Evolutionary conservation across 2,888 invertebrate genomes (phyloP).

Genomic region (Girardia tigrina): DNA sequence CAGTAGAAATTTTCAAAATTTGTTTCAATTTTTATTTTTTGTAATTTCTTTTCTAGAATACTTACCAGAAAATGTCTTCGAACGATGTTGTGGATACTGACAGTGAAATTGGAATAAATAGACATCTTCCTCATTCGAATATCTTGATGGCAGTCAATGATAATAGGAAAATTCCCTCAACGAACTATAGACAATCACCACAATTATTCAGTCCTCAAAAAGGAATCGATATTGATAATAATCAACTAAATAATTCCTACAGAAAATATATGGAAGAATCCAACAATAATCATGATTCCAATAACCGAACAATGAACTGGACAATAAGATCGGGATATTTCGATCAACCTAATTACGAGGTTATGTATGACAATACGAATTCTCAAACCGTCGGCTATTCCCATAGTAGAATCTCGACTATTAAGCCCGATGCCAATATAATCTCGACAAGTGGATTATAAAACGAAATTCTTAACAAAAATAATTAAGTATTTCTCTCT

Average conservation of each 20-base stretch:
- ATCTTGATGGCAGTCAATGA: not conserved
- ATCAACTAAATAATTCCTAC: conserved; percentile 9
- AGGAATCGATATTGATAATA: not conserved
- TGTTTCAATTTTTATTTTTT: not conserved
- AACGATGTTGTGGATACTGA: not conserved
- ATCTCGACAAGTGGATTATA: conserved; percentile 14
- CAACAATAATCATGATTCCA: not conserved
- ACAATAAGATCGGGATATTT: not conserved
- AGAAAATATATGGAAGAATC: conserved; percentile 6
- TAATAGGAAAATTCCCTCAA: not conserved
- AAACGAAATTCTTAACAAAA: conserved; percentile 10
- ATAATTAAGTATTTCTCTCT: conserved; percentile 19
- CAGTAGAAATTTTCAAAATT: no score
- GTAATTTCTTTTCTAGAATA: not conserved
- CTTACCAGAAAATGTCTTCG: not conserved
- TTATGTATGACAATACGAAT: not conserved
- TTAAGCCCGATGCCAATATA: conserved; percentile 8
- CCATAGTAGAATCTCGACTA: not conserved
- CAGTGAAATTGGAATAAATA: not conserved
- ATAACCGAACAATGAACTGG: conserved; percentile 1
- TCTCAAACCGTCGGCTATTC: not conserved
- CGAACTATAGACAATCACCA: conserved; percentile 10
- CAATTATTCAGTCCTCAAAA: conserved; percentile 5
- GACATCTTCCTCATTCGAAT: not conserved
- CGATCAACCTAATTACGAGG: not conserved